phyloP scores from a whole-genome alignment of 2,797 vertebrate species.

The Perdix hodgsoniae region DNA sequence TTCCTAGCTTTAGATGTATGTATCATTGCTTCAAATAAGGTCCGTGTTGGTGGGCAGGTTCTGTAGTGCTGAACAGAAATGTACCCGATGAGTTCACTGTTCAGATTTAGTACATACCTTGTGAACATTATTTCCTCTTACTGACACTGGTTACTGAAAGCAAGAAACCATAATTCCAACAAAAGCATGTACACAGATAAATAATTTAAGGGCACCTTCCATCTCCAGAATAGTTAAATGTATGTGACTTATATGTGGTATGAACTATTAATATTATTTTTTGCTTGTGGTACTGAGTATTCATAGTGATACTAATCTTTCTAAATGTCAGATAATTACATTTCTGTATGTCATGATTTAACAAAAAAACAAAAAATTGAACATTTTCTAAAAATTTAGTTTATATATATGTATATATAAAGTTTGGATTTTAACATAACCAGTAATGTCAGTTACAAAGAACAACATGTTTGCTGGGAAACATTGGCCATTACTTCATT shows the following conservation, averaged over 20 bases:
- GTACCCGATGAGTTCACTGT: neutral
- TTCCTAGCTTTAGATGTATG: neutral
- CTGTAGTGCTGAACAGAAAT: rapidly evolving
- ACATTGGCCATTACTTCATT: neutral
- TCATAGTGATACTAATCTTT: neutral
- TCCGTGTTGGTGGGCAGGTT: neutral
- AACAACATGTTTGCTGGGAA: neutral
- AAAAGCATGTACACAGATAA: neutral
- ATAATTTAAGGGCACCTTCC: neutral
- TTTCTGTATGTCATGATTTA: neutral
- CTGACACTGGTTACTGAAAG: neutral
- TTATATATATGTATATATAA: neutral
- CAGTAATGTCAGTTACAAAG: neutral
- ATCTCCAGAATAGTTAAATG: neutral
- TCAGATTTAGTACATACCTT: neutral
- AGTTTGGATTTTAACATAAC: neutral
- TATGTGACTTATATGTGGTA: neutral
- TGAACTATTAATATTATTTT: neutral
- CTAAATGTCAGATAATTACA: neutral
- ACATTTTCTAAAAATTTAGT: neutral
- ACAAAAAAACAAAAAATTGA: neutral
- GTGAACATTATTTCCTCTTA: neutral
- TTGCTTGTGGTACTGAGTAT: neutral
- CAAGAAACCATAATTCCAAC: neutral
- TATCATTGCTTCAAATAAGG: neutral